Evolutionary conservation across 2,888 invertebrate genomes (phyloP).

Genomic region (Melanotus villosus): DNA sequence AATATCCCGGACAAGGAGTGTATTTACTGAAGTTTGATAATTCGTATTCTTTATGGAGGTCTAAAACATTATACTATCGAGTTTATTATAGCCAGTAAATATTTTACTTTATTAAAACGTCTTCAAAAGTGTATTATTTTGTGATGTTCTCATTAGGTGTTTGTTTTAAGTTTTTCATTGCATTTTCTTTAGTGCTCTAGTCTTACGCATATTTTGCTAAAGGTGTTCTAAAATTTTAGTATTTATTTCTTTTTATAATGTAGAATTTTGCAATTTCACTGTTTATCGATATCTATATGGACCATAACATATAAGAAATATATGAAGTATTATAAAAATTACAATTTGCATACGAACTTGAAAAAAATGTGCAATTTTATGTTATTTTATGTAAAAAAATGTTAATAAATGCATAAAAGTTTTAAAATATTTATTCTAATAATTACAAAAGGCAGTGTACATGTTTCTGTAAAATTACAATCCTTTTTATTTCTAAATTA

Average conservation of each 20-base stretch:
- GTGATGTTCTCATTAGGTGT: conserved; percentile 21
- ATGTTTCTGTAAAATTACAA: conserved; percentile 3
- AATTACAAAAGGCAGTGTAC: no score
- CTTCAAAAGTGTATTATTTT: neutral
- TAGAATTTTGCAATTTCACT: neutral
- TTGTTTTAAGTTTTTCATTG: conserved; percentile 3
- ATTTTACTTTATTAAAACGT: neutral
- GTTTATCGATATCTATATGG: neutral
- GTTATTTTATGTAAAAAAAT: conserved; percentile 16
- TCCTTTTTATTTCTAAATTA: no score
- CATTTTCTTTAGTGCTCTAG: conserved; percentile 14
- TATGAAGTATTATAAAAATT: conserved; percentile 17
- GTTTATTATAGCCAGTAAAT: conserved; percentile 91
- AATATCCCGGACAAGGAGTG: conserved; percentile 97
- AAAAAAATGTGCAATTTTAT: conserved; percentile 11
- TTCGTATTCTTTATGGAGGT: conserved; percentile 98
- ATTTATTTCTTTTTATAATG: neutral
- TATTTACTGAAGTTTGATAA: conserved; percentile 99
- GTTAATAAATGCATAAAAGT: conserved; percentile 4
- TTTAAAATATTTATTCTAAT: neutral
- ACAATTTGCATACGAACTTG: neutral
- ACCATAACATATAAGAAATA: conserved; percentile 3
- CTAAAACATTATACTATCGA: conserved; percentile 98
- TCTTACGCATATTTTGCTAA: neutral
- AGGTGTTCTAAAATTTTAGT: neutral